Base-by-base conservation (phyloP, 2,888 invertebrate genomes). In the Tinea semifulvella region DNA sequence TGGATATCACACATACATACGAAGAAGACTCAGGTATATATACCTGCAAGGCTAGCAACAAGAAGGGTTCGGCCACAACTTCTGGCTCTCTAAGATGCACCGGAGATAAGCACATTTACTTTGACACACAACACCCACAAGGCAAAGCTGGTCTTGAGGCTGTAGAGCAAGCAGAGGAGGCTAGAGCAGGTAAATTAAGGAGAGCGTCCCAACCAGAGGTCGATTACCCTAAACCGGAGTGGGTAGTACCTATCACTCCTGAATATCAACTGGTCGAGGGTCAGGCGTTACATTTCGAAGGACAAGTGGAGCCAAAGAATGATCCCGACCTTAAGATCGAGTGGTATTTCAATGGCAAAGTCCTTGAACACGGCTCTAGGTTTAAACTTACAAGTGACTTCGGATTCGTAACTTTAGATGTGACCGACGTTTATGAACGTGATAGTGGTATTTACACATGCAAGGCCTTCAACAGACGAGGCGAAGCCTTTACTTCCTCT, bases 321-420 rank as follows among this genome's bases (percentile, higher is more conserved):
- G 96, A 96, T 82, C 94, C 95, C 5, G 89, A 93, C 58, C 75
- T 96, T 43, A 92, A 90, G 62, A 90, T 96, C 52, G 95, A 96
- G 75, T 96, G 96, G 96, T 95, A 91, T 69, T 93, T 96, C 63
- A 96, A 96, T 63, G 94, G 95, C 42, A 94, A 94, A 73, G 84
- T 89, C 22, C 70, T 96, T 40, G 91, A 91, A 53, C 91, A 94
- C 63, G 94, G 91, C 48, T 90, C 95, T 2, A 85, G 96, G 52
- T 96, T 95, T 68, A 95, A 95, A 67, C 88, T 95, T 63, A 94
- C 92, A 1, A 92, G 90, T 61, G 98, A 99, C 62, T 98, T 98
- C 66, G 98, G 98, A 44, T 98, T 95, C 64, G 97, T 97, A 3
- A 94, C 95, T 2, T 82, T 99, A 54, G 97, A 98, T 67, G 83